Base-by-base conservation (phyloP, 1,140 invertebrate species). In the Leptinotarsa undecemlineata region DNA sequence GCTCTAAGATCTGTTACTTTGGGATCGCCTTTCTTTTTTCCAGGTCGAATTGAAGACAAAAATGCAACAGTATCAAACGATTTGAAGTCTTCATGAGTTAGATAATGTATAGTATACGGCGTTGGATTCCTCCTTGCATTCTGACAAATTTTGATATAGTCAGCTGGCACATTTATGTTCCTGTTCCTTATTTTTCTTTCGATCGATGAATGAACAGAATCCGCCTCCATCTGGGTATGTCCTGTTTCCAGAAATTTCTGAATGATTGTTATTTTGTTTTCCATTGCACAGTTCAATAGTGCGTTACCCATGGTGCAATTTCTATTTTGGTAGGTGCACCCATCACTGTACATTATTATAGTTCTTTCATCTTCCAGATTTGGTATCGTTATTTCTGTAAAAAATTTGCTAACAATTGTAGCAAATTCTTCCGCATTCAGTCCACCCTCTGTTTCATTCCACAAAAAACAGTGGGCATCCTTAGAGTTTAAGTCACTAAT, bases 221-320 rank as follows among this genome's bases (percentile, higher is more conserved):
- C 76, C 3, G 66, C 74, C 61, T 69, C 74, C 74, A 78, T 78
- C 62, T 75, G 74, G 4, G 68, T 69, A 62, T 78, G 74, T 23
- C 76, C 71, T 13, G 72, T 64, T 47, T 76, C 71, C 4, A 78
- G 61, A 61, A 60, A 78, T 72, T 73, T 74, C 48, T 76, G 77
- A 15, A 63, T 60, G 48, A 76, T 71, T 5, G 48, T 57, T 6
- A 78, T 69, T 23, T 75, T 21, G 14, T 68, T 17, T 33, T 33
- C 14, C 57, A 64, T 74, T 17, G 15, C 33, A 23, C 62, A 20
- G 42, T 74, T 60, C 3, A 76, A 4, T 19, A 62, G 6, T 19
- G 48, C 71, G 47, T 71, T 76, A 60, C 72, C 60, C 13, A 66
- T 14, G 6, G 47, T 51, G 42, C 3, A 14, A 73, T 71, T 76